phyloP scores from a whole-genome alignment of 2,113 vertebrate species.

The Micronycteris hirsuta region DNA sequence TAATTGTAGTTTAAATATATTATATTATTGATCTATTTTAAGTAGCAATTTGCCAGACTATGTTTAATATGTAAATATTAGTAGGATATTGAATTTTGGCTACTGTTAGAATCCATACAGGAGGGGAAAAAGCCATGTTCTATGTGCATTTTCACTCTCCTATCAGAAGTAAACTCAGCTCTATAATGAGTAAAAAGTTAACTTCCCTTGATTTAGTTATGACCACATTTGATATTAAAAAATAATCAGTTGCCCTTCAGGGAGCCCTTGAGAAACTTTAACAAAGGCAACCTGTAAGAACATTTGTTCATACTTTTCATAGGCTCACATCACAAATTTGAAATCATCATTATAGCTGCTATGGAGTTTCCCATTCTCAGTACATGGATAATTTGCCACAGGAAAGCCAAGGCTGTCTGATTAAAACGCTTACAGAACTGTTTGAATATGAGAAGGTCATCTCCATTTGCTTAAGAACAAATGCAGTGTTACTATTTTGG shows the following conservation, averaged over 20 bases:
- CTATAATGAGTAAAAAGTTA: constrained; percentile 25
- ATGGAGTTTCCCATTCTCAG: constrained; percentile 2
- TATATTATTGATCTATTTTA: constrained; percentile 47
- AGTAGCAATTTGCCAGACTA: background rate
- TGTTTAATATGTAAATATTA: constrained; percentile 19
- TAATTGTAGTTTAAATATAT: background rate
- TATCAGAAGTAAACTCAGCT: background rate
- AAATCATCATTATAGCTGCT: background rate
- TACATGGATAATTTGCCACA: background rate
- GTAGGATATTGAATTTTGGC: background rate
- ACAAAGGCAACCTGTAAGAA: background rate
- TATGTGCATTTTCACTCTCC: background rate
- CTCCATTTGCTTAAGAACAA: background rate
- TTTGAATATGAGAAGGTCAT: background rate
- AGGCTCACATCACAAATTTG: background rate
- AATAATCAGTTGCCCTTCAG: constrained; percentile 15
- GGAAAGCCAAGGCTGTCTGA: background rate
- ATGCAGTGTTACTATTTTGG: background rate
- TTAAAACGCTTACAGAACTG: background rate
- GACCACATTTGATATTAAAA: constrained; percentile 16
- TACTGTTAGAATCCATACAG: background rate
- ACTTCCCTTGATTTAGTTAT: constrained; percentile 42
- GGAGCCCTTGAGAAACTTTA: constrained; percentile 28
- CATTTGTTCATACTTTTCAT: constrained; percentile 38
- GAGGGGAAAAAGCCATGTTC: background rate